A percentile compares a stretch with the other conserved stretches of the same genome.
phyloP scores from a whole-genome alignment of 1,140 invertebrate species.

The Orchesella cincta region DNA sequence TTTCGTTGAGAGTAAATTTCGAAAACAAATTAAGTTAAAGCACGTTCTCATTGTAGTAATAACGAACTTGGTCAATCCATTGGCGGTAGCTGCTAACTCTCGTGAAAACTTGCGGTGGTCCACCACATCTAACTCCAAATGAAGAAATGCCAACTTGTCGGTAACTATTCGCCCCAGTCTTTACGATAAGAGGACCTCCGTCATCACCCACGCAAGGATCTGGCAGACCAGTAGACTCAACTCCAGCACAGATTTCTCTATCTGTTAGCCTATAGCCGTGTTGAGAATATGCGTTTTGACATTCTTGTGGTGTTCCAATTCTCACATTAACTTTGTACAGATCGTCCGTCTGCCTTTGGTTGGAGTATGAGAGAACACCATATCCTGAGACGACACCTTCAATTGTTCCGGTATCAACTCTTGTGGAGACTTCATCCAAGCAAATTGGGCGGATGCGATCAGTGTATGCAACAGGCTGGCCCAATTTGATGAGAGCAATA shows the following conservation, averaged over 20 bases:
- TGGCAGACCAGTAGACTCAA: neutral
- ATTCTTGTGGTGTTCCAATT: conserved; percentile 28
- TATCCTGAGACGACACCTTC: conserved; percentile 40
- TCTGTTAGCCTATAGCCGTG: conserved; percentile 31
- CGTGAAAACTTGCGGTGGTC: conserved; percentile 16
- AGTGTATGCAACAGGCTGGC: conserved; percentile 12
- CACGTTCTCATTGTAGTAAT: conserved; percentile 15
- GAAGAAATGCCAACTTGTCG: conserved; percentile 18
- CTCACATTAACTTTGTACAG: conserved; percentile 35
- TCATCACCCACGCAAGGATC: conserved; percentile 26
- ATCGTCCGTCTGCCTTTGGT: conserved; percentile 6
- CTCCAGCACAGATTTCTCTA: conserved; percentile 38
- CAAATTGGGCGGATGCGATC: conserved; percentile 36
- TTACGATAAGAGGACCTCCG: conserved; percentile 17
- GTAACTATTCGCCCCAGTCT: conserved; percentile 8
- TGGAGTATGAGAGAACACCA: conserved; percentile 33
- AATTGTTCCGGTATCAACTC: conserved; percentile 33
- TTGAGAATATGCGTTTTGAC: conserved; percentile 31
- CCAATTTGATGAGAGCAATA: conserved; percentile 33
- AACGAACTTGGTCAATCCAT: conserved; percentile 14
- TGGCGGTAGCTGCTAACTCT: conserved; percentile 24
- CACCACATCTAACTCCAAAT: conserved; percentile 4
- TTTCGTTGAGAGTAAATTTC: neutral
- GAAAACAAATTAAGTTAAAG: neutral
- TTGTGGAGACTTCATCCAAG: conserved; percentile 29